A percentile compares a stretch with the other conserved stretches of the same genome.
Evolutionary conservation across 2,888 invertebrate species (phyloP).

Genomic region (Leptinotarsa tumamoca): DNA sequence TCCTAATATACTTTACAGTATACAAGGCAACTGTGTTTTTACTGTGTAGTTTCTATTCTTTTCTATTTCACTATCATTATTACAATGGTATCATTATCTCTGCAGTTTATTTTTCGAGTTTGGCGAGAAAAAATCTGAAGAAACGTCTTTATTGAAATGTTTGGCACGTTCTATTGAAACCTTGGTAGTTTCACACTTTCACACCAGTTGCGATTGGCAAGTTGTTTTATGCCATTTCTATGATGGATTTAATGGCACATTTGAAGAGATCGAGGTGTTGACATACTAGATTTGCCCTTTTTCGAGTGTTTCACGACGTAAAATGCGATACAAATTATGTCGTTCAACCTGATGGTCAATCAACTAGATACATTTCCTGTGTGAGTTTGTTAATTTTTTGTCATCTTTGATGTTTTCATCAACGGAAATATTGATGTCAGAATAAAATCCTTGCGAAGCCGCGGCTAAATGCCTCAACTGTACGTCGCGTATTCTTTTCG

Average conservation of each 20-base stretch:
- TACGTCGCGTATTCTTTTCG: too few species aligned
- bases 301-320: background rate
- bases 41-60: too few species aligned
- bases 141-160: background rate
- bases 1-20: too few species aligned
- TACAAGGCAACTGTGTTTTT: too few species aligned
- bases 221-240: background rate
- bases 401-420: too few species aligned
- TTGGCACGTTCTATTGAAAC: background rate
- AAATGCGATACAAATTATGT: background rate
- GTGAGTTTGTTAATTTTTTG: too few species aligned
- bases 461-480: too few species aligned
- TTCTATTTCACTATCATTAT: too few species aligned
- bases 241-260: background rate
- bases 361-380: background rate
- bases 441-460: too few species aligned
- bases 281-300: background rate
- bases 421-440: too few species aligned
- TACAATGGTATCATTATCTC: too few species aligned
- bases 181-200: constrained; percentile 3
- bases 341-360: background rate
- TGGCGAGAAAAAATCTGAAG: background rate
- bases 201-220: background rate
- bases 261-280: background rate
- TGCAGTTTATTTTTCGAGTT: background rate